A percentile compares a stretch with the other conserved stretches of the same genome.
Evolutionary conservation across 1,140 invertebrate species (phyloP).

Genomic region (Pseudomyrmex cubaensis): DNA sequence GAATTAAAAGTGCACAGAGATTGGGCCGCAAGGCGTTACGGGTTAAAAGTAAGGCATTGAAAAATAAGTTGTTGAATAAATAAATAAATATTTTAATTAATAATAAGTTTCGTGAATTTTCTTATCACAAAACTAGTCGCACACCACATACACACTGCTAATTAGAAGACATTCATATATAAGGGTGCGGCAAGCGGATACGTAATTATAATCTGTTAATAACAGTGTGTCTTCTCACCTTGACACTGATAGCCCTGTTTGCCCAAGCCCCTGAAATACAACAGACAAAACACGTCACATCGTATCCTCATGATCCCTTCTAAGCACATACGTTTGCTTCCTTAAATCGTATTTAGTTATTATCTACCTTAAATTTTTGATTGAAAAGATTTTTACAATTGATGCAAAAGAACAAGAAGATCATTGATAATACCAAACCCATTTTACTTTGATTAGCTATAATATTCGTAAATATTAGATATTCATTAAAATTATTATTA

Average conservation of each 20-base stretch:
- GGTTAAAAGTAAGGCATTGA: slow-evolving; percentile 10
- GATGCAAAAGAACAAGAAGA: slow-evolving; percentile 35
- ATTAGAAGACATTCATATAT: slow-evolving; percentile 68
- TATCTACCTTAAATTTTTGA: slow-evolving; percentile 54
- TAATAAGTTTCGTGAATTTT: slow-evolving; percentile 14
- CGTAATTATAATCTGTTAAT: slow-evolving; percentile 83
- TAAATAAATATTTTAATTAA: not conserved
- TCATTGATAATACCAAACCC: not conserved
- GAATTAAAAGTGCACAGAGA: slow-evolving; percentile 53
- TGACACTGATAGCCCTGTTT: slow-evolving; percentile 99
- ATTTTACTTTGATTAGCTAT: no score
- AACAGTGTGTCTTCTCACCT: slow-evolving; percentile 91
- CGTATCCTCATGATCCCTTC: slow-evolving; percentile 80
- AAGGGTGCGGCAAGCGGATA: slow-evolving; percentile 79
- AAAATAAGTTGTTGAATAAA: slow-evolving; percentile 3
- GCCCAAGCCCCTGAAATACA: slow-evolving; percentile 96
- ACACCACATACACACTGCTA: slow-evolving; percentile 64
- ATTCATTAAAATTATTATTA: no score
- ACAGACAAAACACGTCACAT: slow-evolving; percentile 86
- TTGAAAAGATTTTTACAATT: slow-evolving; percentile 13
- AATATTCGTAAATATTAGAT: no score
- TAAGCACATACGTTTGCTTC: slow-evolving; percentile 81
- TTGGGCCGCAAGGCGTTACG: not conserved
- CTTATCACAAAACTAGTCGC: slow-evolving; percentile 47
- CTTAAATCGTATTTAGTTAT: slow-evolving; percentile 72